These are phyloP conservation scores for Elymnias hypermnestra DNA, from an alignment of 1,140 invertebrate species.

Conservation along the genomic window DNA sequence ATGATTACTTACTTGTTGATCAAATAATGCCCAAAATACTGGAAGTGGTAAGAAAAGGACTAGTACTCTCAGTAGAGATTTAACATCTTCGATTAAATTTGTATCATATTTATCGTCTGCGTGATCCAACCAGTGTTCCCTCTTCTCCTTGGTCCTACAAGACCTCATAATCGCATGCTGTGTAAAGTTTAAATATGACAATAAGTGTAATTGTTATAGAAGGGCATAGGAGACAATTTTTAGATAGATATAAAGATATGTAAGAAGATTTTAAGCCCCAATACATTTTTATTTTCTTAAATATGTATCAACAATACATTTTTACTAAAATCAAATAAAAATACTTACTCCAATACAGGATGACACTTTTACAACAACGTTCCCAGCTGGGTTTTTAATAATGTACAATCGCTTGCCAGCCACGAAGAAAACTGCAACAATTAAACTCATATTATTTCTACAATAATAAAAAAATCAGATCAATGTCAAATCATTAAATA, in stretches of 20 bases:
- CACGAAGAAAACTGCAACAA: conserved; percentile 86
- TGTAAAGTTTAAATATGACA: conserved; percentile 4
- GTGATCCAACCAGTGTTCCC: conserved; percentile 89
- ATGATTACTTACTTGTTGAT: conserved; percentile 82
- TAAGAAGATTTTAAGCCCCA: too few relatives aligned
- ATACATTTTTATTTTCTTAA: too few relatives aligned
- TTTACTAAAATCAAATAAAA: neutral
- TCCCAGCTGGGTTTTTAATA: conserved; percentile 87
- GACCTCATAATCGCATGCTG: conserved; percentile 67
- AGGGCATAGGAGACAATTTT: too few relatives aligned
- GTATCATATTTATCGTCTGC: conserved; percentile 83
- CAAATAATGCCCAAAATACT: conserved; percentile 90
- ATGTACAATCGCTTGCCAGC: conserved; percentile 86
- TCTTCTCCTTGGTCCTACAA: conserved; percentile 73
- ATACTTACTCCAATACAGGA: conserved; percentile 88
- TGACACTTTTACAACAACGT: conserved; percentile 86
- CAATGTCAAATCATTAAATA: neutral
- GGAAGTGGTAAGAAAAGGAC: conserved; percentile 87
- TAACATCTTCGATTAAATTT: conserved; percentile 82
- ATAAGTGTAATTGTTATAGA: too few relatives aligned
- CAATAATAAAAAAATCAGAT: too few relatives aligned
- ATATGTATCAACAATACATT: too few relatives aligned
- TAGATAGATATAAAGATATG: too few relatives aligned
- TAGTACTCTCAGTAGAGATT: conserved; percentile 80
- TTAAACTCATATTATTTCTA: too few relatives aligned